Evolutionary conservation across 2,888 invertebrate genomes (phyloP), one percentile per base, ranked within the genome.

Genomic region (Phengaris arion): DNA sequence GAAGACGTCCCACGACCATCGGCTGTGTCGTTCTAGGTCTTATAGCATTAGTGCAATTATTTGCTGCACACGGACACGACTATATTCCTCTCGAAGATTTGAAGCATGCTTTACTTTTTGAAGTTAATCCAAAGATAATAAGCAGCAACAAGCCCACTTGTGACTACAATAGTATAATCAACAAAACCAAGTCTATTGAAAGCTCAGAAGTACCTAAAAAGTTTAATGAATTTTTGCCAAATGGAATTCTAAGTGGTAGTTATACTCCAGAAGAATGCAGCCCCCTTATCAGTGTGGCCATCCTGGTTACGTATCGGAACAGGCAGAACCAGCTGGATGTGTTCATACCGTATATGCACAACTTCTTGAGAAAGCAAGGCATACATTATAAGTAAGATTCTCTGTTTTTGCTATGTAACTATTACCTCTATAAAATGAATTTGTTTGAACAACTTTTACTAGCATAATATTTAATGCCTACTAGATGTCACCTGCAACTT

Each of bases 311-410:
- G 0, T 95, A 95, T 78, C 94, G 98, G 75, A 96, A 97, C 82
- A 94, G 98, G 69, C 94, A 96, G 80, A 89, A 94, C 5, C 98
- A 98, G 82, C 89, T 98, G 15, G 94, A 95, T 74, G 91, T 95
- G 77, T 98, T 98, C 85, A 90, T 98, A 77, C 96, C 96, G 75
- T 97, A 98, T 82, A 97, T 98, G 91, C 98, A 98, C 87, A 95
- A 96, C 73, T 98, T 97, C 87, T 91, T 98, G 77, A 96, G 97
- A 80, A 94, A 95, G 77, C 98, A 98, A 86, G 94, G 96, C 81
- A 94, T 98, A 55, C 96, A 97, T 85, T 98, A 98, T 87, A 90
- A 88, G 94, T 93, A 79, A 87, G 89, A 48, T 57, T 22, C 22
- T 22, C 0, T 22, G 22, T 22, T 22, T 22, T 22, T 22, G 22